These are phyloP conservation scores for Caenorhabditis sp. DNA, from an alignment of 2,888 invertebrate species.

Conservation along the genomic window DNA sequence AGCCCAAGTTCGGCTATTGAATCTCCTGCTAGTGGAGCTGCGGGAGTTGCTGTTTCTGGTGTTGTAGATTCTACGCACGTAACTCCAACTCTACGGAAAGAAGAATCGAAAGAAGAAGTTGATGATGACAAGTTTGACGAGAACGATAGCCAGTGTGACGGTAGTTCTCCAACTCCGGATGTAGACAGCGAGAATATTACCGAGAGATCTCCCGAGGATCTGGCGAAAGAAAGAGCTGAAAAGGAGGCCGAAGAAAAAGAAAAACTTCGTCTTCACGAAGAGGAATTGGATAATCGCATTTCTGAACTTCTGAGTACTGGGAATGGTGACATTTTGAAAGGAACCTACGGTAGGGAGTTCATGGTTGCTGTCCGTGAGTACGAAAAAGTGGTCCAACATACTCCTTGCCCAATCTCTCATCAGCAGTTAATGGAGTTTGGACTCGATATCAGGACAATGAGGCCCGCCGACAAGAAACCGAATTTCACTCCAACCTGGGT, in stretches of 20 bases:
- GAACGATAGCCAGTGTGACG: conserved; percentile 16
- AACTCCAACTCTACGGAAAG: conserved; percentile 32
- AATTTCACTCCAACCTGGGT: conserved; percentile 69
- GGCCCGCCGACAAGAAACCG: conserved; percentile 47
- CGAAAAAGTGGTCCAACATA: conserved; percentile 66
- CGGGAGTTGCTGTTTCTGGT: conserved; percentile 6
- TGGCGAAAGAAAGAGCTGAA: conserved; percentile 47
- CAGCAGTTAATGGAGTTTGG: conserved; percentile 62
- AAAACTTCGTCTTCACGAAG: conserved; percentile 35
- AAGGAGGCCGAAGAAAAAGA: conserved; percentile 63
- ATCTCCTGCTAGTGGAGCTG: conserved; percentile 20
- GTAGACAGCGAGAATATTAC: background rate
- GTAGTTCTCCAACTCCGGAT: conserved; percentile 14
- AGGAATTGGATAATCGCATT: conserved; percentile 39
- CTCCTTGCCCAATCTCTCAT: conserved; percentile 62
- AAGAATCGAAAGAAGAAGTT: conserved; percentile 42
- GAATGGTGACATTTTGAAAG: conserved; percentile 42
- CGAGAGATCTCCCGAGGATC: conserved; percentile 56
- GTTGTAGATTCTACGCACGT: background rate
- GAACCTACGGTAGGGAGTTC: conserved; percentile 65
- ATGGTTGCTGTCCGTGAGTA: conserved; percentile 68
- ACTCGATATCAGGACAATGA: conserved; percentile 70
- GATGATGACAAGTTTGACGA: conserved; percentile 55
- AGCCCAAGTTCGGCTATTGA: background rate
- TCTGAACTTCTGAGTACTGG: conserved; percentile 1